phyloP scores from a whole-genome alignment of 1,140 invertebrate genomes.

The Zaprionus ghesquierei region DNA sequence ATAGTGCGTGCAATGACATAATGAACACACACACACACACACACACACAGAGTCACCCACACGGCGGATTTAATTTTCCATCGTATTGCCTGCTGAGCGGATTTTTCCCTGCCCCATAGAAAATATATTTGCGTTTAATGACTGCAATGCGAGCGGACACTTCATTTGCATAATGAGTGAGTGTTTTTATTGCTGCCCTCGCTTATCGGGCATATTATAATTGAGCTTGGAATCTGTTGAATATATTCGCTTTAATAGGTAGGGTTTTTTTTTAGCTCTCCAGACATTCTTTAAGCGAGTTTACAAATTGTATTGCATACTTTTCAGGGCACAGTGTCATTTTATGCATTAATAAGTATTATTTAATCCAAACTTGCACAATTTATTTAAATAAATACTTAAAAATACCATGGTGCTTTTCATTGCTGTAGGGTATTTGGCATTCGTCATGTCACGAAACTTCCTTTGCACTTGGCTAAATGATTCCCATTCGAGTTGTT shows the following conservation, averaged over 20 bases:
- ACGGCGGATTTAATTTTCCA: slow-evolving; percentile 68
- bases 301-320: slow-evolving; percentile 4
- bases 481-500: slow-evolving; percentile 1
- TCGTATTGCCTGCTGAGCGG: slow-evolving; percentile 43
- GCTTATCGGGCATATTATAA: neutral
- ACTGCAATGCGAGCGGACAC: slow-evolving; percentile 26
- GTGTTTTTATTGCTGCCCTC: slow-evolving; percentile 1
- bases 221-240: neutral
- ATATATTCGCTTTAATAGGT: neutral
- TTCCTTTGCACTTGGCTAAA: neutral
- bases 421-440: neutral
- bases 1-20: slow-evolving; percentile 40
- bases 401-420: too few relatives aligned
- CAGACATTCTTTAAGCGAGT: too few relatives aligned
- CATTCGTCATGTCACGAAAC: neutral
- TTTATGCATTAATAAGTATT: neutral
- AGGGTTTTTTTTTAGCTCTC: too few relatives aligned
- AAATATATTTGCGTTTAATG: slow-evolving; percentile 34
- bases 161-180: slow-evolving; percentile 47
- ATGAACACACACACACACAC: slow-evolving; percentile 14
- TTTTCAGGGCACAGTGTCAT: neutral
- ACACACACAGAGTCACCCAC: neutral
- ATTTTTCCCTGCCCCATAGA: slow-evolving; percentile 25
- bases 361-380: neutral
- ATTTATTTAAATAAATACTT: neutral